Base-by-base conservation (phyloP, 1,140 invertebrate genomes). In the Pogonus chalceus region DNA sequence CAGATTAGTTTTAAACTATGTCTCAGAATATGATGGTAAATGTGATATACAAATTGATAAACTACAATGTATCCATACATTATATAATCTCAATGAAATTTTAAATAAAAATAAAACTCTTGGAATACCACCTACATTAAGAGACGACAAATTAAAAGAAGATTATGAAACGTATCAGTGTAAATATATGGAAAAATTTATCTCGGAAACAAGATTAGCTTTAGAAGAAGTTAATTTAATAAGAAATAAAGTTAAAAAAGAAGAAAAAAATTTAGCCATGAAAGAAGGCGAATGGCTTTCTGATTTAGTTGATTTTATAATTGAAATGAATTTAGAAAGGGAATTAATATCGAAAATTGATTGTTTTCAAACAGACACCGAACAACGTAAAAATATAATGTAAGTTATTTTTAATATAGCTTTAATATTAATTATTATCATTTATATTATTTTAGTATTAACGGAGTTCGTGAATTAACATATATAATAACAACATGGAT, bases 61-160 rank as follows among this genome's bases (percentile, higher is more conserved):
- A 47, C 64, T 76, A 23, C 68, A 79, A 58, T 73, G 79, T 58
- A 77, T 88, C 22, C 87, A 90, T 69, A 76, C 84, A 0, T 65
- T 85, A 49, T 73, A 84, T 58, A 90, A 90, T 67, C 67, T 88
- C 21, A 63, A 74, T 7, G 76, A 84, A 64, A 54, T 79, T 1
- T 43, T 79, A 2, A 65, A 72, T 64, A 56, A 46, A 10, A 37
- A 56, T 49, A 50, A 24, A 10, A 10, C 7, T 50, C 64, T 64
- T 46, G 58, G 35, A 50, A 61, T 3, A 64, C 62, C 70, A 4
- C 75, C 70, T 14, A 82, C 79, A 7, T 66, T 83, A 1, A 61
- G 75, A 26, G 81, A 83, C 60, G 62, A 61, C 22, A 62, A 61
- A 2, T 70, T 84, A 14, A 60, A 60, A 52, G 54, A 73, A 23